Evolutionary conservation across 1,140 invertebrate species (phyloP), one percentile per base, ranked within the genome.

Genomic region (Drosophila setifemur): DNA sequence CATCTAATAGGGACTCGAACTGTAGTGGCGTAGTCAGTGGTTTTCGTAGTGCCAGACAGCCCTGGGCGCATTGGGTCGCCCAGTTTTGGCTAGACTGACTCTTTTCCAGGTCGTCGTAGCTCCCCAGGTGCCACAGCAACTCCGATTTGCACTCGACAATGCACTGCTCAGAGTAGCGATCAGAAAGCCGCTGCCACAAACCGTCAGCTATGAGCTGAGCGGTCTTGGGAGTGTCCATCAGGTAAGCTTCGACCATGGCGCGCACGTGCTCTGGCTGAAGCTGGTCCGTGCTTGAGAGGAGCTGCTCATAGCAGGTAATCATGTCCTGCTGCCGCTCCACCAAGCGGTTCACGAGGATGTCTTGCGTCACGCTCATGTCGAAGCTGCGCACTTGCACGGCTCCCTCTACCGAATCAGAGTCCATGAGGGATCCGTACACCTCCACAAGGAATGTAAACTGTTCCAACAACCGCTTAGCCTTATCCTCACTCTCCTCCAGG

Each of bases 61-160:
- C 91, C 82, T 93, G 83, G 29, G 94, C 93, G 55, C 94, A 86
- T 70, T 94, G 91, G 75, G 87, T 91, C 14, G 79, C 90, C 69
- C 90, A 91, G 25, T 90, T 89, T 26, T 37, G 33, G n/a, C 33
- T 7, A 5, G 93, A 89, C 37, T 73, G 50, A 8, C 67, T 28
- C 42, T 93, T 91, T n/a, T 96, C 93, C 1, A 97, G 87, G 57
- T 95, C 93, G 23, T 95, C 94, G 91, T 96, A 98, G 63, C 94
- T 93, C 3, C 95, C 94, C 4, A 98, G 91, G 72, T 96, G 94
- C 97, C 97, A 98, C 16, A 97, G 92, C 0, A 97, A 94, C 90
- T 99, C 98, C 1, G 96, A 93, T 57, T 95, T 93, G 43, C 95
- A 92, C 63, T 94, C 94, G 66, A 93, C 92, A 23, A 93, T 90